Percentiles rank a stretch among this genome's conserved stretches.
Conservation (phyloP, 2,113 vertebrate species). For the Python bivittatus region DNA sequence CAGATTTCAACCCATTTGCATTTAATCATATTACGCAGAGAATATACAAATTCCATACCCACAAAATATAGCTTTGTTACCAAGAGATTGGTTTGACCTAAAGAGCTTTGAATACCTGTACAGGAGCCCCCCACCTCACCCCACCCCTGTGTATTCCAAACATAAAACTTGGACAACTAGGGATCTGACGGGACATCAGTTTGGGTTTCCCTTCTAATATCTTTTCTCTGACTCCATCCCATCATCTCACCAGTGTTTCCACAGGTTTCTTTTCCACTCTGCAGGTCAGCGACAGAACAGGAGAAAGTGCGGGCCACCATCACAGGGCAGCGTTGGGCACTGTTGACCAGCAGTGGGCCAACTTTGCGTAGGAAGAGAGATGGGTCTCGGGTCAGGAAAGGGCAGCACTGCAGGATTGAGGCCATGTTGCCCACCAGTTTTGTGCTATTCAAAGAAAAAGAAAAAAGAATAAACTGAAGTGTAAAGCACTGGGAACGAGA, state of each 20-base stretch:
- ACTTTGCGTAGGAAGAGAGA: constrained; percentile 68
- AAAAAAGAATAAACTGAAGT: background rate
- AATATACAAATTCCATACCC: background rate
- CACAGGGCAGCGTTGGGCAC: constrained; percentile 81
- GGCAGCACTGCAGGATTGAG: constrained; percentile 82
- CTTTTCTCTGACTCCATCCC: background rate
- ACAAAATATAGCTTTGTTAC: background rate
- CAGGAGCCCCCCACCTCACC: too few relatives aligned
- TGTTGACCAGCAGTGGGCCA: constrained; percentile 64
- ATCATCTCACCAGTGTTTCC: constrained; percentile 34
- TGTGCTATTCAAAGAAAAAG: constrained; percentile 38
- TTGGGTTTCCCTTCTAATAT: background rate
- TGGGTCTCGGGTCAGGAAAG: constrained; percentile 76
- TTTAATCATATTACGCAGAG: background rate
- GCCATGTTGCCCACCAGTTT: constrained; percentile 74
- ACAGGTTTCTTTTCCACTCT: constrained; percentile 40
- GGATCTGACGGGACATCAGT: background rate
- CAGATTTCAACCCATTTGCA: background rate
- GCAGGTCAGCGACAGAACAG: constrained; percentile 41
- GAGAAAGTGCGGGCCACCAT: constrained; percentile 71
- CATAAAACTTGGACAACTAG: background rate
- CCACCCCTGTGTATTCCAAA: background rate
- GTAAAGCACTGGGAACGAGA: background rate
- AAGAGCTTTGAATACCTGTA: background rate
- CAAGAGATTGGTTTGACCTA: background rate